Conservation (phyloP, 2,888 invertebrate species). For the Portevinia maculata region DNA sequence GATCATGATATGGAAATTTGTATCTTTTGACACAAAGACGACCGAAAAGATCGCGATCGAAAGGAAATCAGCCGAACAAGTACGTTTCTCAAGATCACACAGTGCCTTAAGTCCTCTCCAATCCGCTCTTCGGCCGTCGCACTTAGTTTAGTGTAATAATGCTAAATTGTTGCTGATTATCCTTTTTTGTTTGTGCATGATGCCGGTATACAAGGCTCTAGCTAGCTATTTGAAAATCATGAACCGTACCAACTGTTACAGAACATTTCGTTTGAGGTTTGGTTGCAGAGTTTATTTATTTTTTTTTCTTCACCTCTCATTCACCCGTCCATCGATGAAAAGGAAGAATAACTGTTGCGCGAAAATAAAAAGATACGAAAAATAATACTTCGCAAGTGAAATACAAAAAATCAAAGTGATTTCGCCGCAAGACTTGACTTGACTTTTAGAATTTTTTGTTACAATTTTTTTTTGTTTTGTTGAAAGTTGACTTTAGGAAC, state of each 20-base stretch:
- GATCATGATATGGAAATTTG: constrained; percentile 73
- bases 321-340: constrained; percentile 48
- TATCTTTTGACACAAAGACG: constrained; percentile 73
- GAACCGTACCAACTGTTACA: constrained; percentile 70
- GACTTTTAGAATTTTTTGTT: constrained; percentile 67
- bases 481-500: constrained; percentile 55
- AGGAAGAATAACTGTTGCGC: constrained; percentile 67
- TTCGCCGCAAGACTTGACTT: constrained; percentile 71
- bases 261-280: constrained; percentile 59
- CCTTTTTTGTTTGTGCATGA: constrained; percentile 75
- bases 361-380: constrained; percentile 60
- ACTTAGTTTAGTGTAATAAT: constrained; percentile 79
- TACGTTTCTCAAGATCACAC: constrained; percentile 58
- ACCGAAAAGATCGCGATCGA: constrained; percentile 68
- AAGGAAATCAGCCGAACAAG: constrained; percentile 22
- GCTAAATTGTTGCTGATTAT: constrained; percentile 83
- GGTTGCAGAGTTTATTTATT: constrained; percentile 34
- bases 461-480: constrained; percentile 16
- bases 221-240: constrained; percentile 67
- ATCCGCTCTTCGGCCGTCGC: not conserved
- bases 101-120: constrained; percentile 33
- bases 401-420: constrained; percentile 69
- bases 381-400: constrained; percentile 33
- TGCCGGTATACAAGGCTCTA: not conserved
- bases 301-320: constrained; percentile 35